Evolutionary conservation across 2,797 vertebrate species (phyloP), one percentile per base, ranked within the genome.

Genomic region (Avahi laniger): DNA sequence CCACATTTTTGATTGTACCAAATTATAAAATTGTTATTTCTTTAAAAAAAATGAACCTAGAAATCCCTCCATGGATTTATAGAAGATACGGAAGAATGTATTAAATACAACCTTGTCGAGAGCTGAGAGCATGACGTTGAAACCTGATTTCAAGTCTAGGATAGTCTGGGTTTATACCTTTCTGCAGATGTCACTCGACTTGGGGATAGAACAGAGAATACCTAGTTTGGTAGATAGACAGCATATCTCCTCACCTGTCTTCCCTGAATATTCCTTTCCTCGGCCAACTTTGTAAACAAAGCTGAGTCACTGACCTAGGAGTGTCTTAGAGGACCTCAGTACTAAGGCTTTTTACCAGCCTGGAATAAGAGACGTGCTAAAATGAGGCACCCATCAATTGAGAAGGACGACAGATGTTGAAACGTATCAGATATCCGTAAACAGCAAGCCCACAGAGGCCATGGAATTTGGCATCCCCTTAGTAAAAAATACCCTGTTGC

Each of bases 391-490:
- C 95, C 97, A 97, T 98, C 97, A 96, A 70, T 97, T 90, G 94
- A 98, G 98, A 98, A 98, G 97, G 98, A 98, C 97, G 98, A 97
- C 98, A 99, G 98, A 98, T 99, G 99, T 98, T 98, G 97, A 95
- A 67, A 93, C 85, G 91, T 97, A 98, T 98, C 98, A 96, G 82
- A 96, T 99, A 94, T 98, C 98, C 97, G 98, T 98, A 98, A 99
- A 99, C 98, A 99, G 98, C 98, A 96, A 98, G 92, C 95, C 97
- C 91, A 72, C 96, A 98, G 97, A 98, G 95, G 97, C 97, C 93
- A 94, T 97, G 98, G 97, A 97, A 97, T 97, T 97, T 96, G 97
- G 97, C 84, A 92, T 97, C 97, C 92, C 97, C 76, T 94, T 96
- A 96, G 97, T 96, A 92, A 97, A 97, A 98, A 95, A 28, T 72